phyloP scores from a whole-genome alignment of 2,888 invertebrate species.

The Habrosyne pyritoides region DNA sequence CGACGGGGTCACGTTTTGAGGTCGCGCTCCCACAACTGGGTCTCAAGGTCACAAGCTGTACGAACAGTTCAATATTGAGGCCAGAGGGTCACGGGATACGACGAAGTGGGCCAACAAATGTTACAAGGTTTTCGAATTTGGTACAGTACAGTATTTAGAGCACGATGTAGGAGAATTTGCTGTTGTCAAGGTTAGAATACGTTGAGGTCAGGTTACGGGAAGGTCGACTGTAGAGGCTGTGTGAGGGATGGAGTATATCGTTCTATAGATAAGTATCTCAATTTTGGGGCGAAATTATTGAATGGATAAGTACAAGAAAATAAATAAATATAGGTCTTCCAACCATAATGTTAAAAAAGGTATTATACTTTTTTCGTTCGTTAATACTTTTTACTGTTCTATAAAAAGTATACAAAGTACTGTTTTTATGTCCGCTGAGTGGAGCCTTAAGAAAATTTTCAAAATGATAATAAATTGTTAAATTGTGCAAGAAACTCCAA shows the following conservation, averaged over 20 bases:
- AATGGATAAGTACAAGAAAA: too few species aligned
- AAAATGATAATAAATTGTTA: too few species aligned
- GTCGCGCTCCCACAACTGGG: conserved; percentile 23
- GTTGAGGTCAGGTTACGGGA: neutral
- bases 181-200: neutral
- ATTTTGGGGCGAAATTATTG: too few species aligned
- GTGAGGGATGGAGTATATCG: neutral
- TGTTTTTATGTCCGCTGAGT: too few species aligned
- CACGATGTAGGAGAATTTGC: neutral
- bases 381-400: too few species aligned
- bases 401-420: too few species aligned
- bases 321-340: too few species aligned
- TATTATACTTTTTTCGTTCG: too few species aligned
- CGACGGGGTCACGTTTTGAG: conserved; percentile 25
- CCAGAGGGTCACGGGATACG: conserved; percentile 19
- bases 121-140: conserved; percentile 26
- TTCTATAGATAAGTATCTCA: too few species aligned
- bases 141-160: neutral
- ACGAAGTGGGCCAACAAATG: conserved; percentile 2
- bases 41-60: conserved; percentile 14
- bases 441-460: too few species aligned
- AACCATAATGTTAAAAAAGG: too few species aligned
- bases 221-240: neutral
- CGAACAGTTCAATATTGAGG: neutral
- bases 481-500: too few species aligned